Conservation (phyloP, 2,888 invertebrate genomes). For the Lasioglossum malachurum region DNA sequence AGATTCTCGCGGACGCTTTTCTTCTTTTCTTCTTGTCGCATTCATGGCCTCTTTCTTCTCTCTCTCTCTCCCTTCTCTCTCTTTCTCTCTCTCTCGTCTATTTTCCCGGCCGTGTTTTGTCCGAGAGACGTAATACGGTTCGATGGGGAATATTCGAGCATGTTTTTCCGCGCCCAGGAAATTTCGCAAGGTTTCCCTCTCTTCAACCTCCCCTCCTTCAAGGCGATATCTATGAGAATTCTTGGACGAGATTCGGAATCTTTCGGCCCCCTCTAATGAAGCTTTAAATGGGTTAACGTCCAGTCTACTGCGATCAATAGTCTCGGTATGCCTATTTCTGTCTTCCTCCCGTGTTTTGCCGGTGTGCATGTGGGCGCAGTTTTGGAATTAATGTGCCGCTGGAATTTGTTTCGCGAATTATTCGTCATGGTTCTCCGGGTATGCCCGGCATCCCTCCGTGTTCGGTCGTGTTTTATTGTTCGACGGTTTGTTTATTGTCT, state of each 20-base stretch:
- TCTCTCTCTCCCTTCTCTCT: too few species aligned
- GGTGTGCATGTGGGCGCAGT: not conserved
- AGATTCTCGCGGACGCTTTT: conserved; percentile 24
- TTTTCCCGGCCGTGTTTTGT: not conserved
- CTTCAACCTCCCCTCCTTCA: not conserved
- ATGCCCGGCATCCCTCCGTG: not conserved
- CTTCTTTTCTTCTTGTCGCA: not conserved
- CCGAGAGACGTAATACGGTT: not conserved
- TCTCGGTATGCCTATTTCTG: not conserved
- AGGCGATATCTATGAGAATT: conserved; percentile 22
- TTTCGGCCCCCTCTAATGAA: conserved; percentile 25
- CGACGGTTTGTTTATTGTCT: not conserved
- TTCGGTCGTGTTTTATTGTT: not conserved
- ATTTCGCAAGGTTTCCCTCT: not conserved
- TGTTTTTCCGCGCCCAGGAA: conserved; percentile 20
- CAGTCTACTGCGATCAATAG: conserved; percentile 9
- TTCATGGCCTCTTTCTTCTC: not conserved
- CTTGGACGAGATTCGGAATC: conserved; percentile 8
- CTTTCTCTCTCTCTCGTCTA: not conserved
- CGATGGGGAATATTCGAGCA: conserved; percentile 19
- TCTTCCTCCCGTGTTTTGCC: not conserved
- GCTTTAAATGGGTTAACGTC: not conserved
- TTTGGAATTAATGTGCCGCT: conserved; percentile 1
- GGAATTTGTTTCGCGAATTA: conserved; percentile 1
- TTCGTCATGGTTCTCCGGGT: not conserved